These are phyloP conservation scores for Dromas ardeola DNA, from an alignment of 2,113 vertebrate genomes.

Conservation along the genomic window DNA sequence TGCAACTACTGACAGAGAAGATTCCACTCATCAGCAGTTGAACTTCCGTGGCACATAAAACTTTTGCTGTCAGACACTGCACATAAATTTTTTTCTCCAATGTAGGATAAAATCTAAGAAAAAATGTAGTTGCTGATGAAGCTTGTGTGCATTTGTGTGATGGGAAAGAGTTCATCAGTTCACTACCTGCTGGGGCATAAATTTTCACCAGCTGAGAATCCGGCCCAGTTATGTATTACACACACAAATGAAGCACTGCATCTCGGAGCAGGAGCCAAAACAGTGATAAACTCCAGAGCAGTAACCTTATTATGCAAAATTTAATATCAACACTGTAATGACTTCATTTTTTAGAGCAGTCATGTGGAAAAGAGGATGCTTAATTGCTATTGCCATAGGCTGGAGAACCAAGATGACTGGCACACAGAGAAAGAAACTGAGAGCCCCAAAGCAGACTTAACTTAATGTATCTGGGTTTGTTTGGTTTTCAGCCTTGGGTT, in stretches of 20 bases:
- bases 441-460: background rate
- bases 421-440: background rate
- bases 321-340: background rate
- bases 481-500: background rate
- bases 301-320: background rate
- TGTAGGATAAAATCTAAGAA: conserved; percentile 3
- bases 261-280: background rate
- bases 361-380: background rate
- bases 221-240: accelerated
- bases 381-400: background rate
- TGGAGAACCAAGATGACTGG: background rate
- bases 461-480: background rate
- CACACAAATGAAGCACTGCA: background rate
- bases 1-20: conserved; percentile 29
- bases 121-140: background rate
- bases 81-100: background rate
- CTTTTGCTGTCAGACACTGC: background rate
- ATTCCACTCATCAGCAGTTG: conserved; percentile 2
- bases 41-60: background rate
- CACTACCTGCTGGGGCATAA: background rate
- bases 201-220: background rate
- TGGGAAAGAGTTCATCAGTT: background rate
- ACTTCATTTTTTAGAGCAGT: background rate
- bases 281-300: background rate
- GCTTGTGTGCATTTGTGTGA: background rate